Evolutionary conservation across 2,797 vertebrate genomes (phyloP), one percentile per base, ranked within the genome.

Genomic region (Coendou prehensilis): DNA sequence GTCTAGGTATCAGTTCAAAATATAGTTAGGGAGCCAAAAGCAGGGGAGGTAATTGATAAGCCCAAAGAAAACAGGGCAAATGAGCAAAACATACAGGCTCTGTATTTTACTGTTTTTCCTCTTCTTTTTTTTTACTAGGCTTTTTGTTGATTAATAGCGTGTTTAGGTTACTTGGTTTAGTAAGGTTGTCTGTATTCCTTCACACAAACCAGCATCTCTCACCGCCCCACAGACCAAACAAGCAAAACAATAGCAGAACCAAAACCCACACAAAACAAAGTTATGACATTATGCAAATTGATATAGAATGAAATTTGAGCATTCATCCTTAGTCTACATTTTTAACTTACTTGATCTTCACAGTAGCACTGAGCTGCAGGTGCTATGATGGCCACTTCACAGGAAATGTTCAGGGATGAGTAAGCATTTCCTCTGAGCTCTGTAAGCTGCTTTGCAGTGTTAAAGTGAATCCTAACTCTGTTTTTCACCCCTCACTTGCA

Each of bases 401-500:
- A 18, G 82, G 76, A 37, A 14, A 1, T 6, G n/a, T 56, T 64
- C 52, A 37, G 76, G 75, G 79, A 37, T 3, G 9, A 33, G 1
- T 20, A 3, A 0, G 0, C 69, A 6, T 18, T 63, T n/a, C 22
- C 37, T 37, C 28, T 2, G 57, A 89, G 67, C 17, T 30, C 78
- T 13, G 0, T 0, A 3, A 18, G 41, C 56, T 18, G 71, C 78
- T 20, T n/a, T 45, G 56, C 47, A 17, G 0, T 2, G 26, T 11
- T 14, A 7, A 11, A 3, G 23, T 20, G n/a, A 93, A 50, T 75
- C 57, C 97, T 98, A 92, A 98, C 94, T 94, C 79, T 91, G 41
- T 67, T 52, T 97, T 73, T 94, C 28, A 5, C n/a, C 33, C 86
- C 28, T 96, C 37, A 0, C 1, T 41, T 97, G 14, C 97, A 98